These are phyloP conservation scores for Plagiodera versicolora DNA, from an alignment of 2,888 invertebrate species.

Conservation along the genomic window DNA sequence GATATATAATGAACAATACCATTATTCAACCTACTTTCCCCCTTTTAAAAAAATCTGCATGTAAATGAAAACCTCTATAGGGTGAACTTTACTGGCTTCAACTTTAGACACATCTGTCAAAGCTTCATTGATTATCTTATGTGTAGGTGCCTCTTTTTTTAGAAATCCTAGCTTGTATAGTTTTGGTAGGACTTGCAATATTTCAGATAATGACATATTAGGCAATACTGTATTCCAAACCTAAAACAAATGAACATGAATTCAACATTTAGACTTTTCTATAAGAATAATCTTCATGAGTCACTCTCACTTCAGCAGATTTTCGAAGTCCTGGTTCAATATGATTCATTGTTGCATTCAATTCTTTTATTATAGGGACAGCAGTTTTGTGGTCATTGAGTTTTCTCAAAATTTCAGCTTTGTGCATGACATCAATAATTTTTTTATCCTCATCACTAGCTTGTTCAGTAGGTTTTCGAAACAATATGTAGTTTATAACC, in stretches of 20 bases:
- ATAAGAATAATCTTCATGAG: too few relatives aligned
- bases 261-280: too few relatives aligned
- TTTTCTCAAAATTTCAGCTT: slow-evolving; percentile 56
- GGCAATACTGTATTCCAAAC: slow-evolving; percentile 66
- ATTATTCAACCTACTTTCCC: slow-evolving; percentile 59
- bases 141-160: slow-evolving; percentile 57
- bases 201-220: slow-evolving; percentile 57
- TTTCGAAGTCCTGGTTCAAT: slow-evolving; percentile 70
- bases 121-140: slow-evolving; percentile 58
- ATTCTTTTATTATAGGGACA: slow-evolving; percentile 56
- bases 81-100: slow-evolving; percentile 54
- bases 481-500: slow-evolving; percentile 57
- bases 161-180: slow-evolving; percentile 66
- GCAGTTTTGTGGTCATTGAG: slow-evolving; percentile 57
- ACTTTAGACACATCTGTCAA: slow-evolving; percentile 58
- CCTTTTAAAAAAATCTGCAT: slow-evolving; percentile 65
- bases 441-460: slow-evolving; percentile 47
- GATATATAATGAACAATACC: background rate
- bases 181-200: slow-evolving; percentile 62
- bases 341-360: slow-evolving; percentile 65
- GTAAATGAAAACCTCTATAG: slow-evolving; percentile 62
- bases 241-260: slow-evolving; percentile 49
- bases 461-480: slow-evolving; percentile 57
- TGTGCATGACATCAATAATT: slow-evolving; percentile 56
- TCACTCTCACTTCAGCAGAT: slow-evolving; percentile 60